Evolutionary conservation across 2,797 vertebrate genomes (phyloP), one percentile per base, ranked within the genome.

Genomic region (Pachyuromys duprasi): DNA sequence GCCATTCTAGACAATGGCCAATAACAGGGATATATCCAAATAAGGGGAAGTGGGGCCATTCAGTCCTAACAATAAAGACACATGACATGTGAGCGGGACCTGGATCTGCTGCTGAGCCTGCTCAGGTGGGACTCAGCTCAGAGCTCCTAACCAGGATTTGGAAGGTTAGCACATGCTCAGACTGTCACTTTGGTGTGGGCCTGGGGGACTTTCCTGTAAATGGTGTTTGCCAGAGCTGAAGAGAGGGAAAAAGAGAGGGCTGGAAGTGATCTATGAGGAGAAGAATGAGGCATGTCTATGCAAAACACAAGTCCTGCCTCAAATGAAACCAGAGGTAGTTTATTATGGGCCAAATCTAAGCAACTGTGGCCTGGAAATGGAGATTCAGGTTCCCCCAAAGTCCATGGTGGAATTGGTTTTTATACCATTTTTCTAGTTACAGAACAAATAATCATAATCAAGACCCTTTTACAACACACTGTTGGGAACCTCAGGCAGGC

Each of bases 141-240:
- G 28, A 33, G n/a, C 45, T 55, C 36, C 45, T 28, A 65, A 62
- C 36, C 14, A 42, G 17, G 78, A 6, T 60, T 53, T 9, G 7
- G n/a, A 33, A 62, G 0, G 4, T 45, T 22, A 63, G 67, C 11
- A 1, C 6, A 14, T 12, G 20, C 1, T 26, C n/a, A 8, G 4
- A 20, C 20, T 15, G 17, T 9, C 5, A 12, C 86, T 33, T 74
- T 65, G 42, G 49, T 18, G 31, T 49, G 60, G 78, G 53, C 76
- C 7, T 4, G 0, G 31, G 65, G 57, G 13, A 31, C 11, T 63
- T 65, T 53, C 49, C 20, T 63, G 57, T 26, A 3, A 39, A 17
- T 36, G 57, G 39, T 79, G 36, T 65, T 86, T 26, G 20, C 55
- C 4, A 17, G 53, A 20, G 33, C 53, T 11, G 20, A 45, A 3